Conservation (phyloP, 1,140 invertebrate species). For the Pinna nobilis region DNA sequence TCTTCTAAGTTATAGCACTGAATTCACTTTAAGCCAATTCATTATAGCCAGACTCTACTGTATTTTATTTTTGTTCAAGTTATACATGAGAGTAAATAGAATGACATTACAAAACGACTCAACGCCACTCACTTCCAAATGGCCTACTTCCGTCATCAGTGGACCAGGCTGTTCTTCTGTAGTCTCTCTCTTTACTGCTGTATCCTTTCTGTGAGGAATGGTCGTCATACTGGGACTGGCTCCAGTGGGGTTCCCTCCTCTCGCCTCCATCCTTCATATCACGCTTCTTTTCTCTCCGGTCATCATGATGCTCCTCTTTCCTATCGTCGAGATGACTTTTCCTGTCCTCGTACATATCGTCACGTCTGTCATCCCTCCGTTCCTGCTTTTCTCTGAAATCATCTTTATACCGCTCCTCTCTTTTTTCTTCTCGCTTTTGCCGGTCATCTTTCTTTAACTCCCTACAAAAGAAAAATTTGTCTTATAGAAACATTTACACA, state of each 20-base stretch:
- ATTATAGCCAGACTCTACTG: too few relatives aligned
- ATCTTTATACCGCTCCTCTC: constrained; percentile 21
- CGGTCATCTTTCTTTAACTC: constrained; percentile 26
- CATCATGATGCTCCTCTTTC: constrained; percentile 8
- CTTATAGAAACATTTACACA: too few relatives aligned
- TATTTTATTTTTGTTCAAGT: too few relatives aligned
- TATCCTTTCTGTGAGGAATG: constrained; percentile 1
- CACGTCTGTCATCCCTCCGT: constrained; percentile 21
- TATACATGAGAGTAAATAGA: too few relatives aligned
- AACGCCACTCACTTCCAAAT: not conserved
- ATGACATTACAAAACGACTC: too few relatives aligned
- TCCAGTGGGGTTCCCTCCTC: not conserved
- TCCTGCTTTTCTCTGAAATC: constrained; percentile 2
- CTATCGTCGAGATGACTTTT: not conserved
- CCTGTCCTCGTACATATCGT: constrained; percentile 31
- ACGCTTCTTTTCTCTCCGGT: constrained; percentile 14
- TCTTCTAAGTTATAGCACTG: too few relatives aligned
- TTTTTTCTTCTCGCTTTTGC: not conserved
- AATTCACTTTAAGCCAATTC: too few relatives aligned
- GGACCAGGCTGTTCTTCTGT: not conserved
- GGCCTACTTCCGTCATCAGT: constrained; percentile 10
- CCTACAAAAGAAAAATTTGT: not conserved
- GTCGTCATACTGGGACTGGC: constrained; percentile 2
- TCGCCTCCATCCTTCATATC: constrained; percentile 2
- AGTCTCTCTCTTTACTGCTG: not conserved